These are phyloP conservation scores for Morelia viridis DNA, from an alignment of 2,797 vertebrate species.

Conservation along the genomic window DNA sequence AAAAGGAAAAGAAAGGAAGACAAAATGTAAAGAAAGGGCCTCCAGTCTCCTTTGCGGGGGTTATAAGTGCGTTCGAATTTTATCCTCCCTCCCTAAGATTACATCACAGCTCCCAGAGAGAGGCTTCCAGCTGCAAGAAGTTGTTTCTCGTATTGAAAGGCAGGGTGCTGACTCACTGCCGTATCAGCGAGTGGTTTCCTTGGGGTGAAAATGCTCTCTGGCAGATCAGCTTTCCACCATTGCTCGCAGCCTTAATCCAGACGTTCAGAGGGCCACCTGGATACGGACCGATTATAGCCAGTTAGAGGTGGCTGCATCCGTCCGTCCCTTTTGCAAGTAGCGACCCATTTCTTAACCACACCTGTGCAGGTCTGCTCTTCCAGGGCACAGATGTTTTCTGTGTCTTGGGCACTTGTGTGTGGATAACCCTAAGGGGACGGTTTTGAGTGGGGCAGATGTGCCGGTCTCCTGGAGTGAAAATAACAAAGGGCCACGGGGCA, in stretches of 20 bases:
- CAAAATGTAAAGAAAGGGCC: too few relatives aligned
- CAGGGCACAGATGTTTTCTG: not conserved
- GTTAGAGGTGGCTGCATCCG: not conserved
- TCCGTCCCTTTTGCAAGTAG: not conserved
- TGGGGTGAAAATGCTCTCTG: not conserved
- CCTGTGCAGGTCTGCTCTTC: too few relatives aligned
- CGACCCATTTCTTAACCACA: not conserved
- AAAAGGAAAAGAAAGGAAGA: too few relatives aligned
- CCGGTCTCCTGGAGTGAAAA: too few relatives aligned
- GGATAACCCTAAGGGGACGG: not conserved
- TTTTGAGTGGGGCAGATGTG: too few relatives aligned
- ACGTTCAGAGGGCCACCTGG: not conserved
- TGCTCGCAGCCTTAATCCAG: not conserved
- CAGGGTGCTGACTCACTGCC: not conserved
- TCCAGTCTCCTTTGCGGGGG: too few relatives aligned
- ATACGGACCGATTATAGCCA: not conserved
- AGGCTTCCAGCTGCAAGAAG: not conserved
- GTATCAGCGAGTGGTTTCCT: too few relatives aligned
- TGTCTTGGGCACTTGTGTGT: not conserved
- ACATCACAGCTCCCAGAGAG: too few relatives aligned
- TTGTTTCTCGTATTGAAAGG: conserved; percentile 17
- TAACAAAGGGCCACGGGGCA: too few relatives aligned
- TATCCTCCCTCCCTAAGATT: not conserved
- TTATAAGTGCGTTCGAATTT: too few relatives aligned
- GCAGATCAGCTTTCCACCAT: not conserved